Percentiles rank a stretch among this genome's conserved stretches.
Conservation (phyloP, 2,113 vertebrate species). For the Aptenodytes patagonicus region DNA sequence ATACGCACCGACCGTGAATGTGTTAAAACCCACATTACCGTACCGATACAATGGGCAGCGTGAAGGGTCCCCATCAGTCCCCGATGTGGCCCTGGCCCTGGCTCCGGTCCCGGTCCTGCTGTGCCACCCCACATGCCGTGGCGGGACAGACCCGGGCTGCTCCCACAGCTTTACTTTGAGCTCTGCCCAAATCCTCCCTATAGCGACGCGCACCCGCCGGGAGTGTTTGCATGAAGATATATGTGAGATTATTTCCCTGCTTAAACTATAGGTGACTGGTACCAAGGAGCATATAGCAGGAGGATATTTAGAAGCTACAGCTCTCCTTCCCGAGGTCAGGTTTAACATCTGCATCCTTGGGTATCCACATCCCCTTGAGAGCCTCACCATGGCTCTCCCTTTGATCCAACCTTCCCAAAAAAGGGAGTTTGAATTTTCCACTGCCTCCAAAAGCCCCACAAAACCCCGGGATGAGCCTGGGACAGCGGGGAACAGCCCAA, state of each 20-base stretch:
- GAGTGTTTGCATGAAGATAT: neutral
- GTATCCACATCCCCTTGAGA: neutral
- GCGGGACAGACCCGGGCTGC: neutral
- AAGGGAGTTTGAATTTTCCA: neutral
- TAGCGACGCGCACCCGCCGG: accelerated
- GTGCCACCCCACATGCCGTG: accelerated
- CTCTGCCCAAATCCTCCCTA: neutral
- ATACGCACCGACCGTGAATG: accelerated
- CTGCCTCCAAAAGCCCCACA: neutral
- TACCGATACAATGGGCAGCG: accelerated
- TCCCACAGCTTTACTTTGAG: neutral
- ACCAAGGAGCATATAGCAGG: accelerated
- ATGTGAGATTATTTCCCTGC: neutral
- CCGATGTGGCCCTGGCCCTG: neutral
- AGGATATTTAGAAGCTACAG: neutral
- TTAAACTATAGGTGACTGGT: neutral
- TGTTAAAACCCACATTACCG: neutral
- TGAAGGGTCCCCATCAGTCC: neutral
- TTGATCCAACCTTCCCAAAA: constrained; percentile 9
- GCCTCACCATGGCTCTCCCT: neutral
- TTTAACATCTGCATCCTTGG: neutral
- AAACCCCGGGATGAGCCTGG: neutral
- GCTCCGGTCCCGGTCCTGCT: neutral
- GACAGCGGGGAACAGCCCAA: neutral
- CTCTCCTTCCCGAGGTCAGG: neutral